Evolutionary conservation across 2,797 vertebrate genomes (phyloP).

Genomic region (Cuculus canorus): DNA sequence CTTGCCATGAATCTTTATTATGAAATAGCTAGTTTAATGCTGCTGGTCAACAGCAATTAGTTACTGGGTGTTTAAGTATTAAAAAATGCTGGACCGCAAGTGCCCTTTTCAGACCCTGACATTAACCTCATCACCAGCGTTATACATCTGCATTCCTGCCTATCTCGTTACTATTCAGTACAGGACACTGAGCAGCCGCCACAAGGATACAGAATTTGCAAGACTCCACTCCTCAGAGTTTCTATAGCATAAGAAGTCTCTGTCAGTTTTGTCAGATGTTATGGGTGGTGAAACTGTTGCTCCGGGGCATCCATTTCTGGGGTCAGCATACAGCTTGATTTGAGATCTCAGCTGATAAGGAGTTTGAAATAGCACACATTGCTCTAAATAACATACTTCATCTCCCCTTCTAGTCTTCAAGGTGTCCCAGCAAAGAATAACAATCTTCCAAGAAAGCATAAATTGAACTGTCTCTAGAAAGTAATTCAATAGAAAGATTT

Average conservation of each 20-base stretch:
- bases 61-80: neutral
- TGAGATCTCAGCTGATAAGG: neutral
- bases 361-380: neutral
- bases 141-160: neutral
- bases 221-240: neutral
- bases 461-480: neutral
- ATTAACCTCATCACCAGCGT: neutral
- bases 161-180: neutral
- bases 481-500: neutral
- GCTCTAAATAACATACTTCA: neutral
- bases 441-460: neutral
- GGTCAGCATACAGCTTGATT: neutral
- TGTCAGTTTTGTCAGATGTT: neutral
- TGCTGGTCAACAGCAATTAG: neutral
- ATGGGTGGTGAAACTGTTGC: neutral
- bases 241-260: neutral
- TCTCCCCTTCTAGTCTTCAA: neutral
- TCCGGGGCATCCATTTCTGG: neutral
- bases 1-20: neutral
- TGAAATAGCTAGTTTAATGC: neutral
- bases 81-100: neutral
- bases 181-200: neutral
- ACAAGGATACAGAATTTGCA: neutral
- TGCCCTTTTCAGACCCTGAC: neutral
- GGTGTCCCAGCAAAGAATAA: neutral